These are phyloP conservation scores for Eristalis pertinax DNA, from an alignment of 2,888 invertebrate genomes.

Conservation along the genomic window DNA sequence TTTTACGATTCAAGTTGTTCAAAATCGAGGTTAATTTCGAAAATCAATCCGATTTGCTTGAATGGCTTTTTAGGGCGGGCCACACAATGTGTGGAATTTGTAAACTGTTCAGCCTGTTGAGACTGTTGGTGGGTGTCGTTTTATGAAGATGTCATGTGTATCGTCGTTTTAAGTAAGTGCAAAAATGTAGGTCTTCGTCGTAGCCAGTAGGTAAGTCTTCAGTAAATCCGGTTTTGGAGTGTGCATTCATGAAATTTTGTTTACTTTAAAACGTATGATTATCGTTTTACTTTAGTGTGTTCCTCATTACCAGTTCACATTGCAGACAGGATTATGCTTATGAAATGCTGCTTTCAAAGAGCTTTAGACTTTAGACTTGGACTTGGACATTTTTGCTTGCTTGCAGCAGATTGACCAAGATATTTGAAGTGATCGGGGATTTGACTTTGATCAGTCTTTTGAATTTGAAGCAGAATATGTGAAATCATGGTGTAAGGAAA, in stretches of 20 bases:
- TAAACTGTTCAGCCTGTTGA: not conserved
- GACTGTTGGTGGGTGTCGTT: not conserved
- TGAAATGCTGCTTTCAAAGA: not conserved
- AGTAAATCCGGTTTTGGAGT: not conserved
- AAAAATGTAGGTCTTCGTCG: not conserved
- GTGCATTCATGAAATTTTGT: not conserved
- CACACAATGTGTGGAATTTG: not conserved
- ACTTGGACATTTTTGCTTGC: too few species aligned
- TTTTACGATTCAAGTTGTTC: conserved; percentile 6
- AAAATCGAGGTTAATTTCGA: conserved; percentile 19
- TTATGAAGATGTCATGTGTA: not conserved
- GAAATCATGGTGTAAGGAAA: too few species aligned
- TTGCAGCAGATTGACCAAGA: too few species aligned
- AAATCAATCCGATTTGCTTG: conserved; percentile 4
- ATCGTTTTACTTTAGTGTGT: not conserved
- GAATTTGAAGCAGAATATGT: too few species aligned
- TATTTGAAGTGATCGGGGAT: too few species aligned
- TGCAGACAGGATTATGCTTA: not conserved
- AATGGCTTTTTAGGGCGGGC: not conserved
- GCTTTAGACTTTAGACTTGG: too few species aligned
- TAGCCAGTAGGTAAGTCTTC: not conserved
- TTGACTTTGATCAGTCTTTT: too few species aligned
- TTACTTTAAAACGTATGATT: not conserved
- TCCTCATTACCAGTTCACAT: not conserved
- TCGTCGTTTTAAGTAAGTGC: not conserved